A percentile compares a stretch with the other conserved stretches of the same genome.
phyloP scores from a whole-genome alignment of 1,140 invertebrate species.

The Temnothorax longispinosus region DNA sequence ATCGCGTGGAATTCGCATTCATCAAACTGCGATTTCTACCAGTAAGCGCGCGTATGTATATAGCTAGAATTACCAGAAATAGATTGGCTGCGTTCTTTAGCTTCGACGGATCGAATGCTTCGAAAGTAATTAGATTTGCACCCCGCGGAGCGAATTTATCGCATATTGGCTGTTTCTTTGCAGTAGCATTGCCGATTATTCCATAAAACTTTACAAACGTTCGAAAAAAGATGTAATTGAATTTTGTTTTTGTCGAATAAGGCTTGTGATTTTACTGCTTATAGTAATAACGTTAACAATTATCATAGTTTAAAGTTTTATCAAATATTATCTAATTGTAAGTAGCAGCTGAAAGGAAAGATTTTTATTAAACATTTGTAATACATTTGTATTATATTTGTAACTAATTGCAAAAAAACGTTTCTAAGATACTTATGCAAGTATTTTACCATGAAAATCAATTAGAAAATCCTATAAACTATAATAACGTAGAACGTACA shows the following conservation, averaged over 20 bases:
- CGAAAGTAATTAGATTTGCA: conserved; percentile 61
- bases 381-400: too few species aligned
- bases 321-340: neutral
- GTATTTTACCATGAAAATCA: neutral
- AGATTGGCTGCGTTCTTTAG: conserved; percentile 52
- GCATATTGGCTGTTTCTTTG: conserved; percentile 38
- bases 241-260: neutral
- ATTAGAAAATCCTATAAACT: neutral
- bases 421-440: neutral
- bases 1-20: conserved; percentile 70
- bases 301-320: neutral
- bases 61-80: conserved; percentile 51
- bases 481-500: neutral
- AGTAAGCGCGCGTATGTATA: conserved; percentile 28
- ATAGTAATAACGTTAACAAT: neutral
- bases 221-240: neutral
- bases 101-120: conserved; percentile 45
- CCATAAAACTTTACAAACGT: conserved; percentile 10
- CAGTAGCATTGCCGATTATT: conserved; percentile 22
- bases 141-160: conserved; percentile 43
- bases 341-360: neutral
- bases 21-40: conserved; percentile 63
- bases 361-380: conserved; percentile 8
- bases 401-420: neutral
- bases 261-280: neutral